Conservation (phyloP, 2,888 invertebrate species). For the Lymantria monacha region DNA sequence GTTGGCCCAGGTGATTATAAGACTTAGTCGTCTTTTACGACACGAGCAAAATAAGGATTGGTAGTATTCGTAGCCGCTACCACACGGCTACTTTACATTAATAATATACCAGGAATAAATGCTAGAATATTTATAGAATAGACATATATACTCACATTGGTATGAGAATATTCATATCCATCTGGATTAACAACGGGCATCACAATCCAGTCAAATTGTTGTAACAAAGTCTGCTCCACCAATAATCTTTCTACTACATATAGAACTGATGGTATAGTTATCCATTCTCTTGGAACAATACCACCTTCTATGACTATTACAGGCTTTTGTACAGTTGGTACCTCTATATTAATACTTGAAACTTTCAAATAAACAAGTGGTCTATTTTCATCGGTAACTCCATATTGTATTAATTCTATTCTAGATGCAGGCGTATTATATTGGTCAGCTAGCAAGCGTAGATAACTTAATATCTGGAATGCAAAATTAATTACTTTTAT, state of each 20-base stretch:
- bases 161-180: conserved; percentile 86
- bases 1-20: no score
- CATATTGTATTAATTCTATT: conserved; percentile 48
- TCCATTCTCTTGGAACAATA: conserved; percentile 87
- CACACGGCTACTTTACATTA: no score
- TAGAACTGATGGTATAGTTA: conserved; percentile 84
- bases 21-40: no score
- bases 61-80: no score
- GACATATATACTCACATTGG: conserved; percentile 60
- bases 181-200: conserved; percentile 88
- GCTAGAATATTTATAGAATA: neutral
- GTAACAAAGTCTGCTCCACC: conserved; percentile 69
- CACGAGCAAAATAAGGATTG: no score
- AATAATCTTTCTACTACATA: conserved; percentile 84
- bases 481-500: neutral
- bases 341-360: conserved; percentile 39
- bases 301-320: conserved; percentile 83
- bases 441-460: conserved; percentile 36
- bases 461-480: conserved; percentile 53
- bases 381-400: conserved; percentile 49
- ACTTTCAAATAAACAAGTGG: conserved; percentile 75
- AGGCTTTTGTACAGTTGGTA: conserved; percentile 54
- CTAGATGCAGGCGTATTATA: conserved; percentile 36
- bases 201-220: conserved; percentile 84
- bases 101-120: no score